Evolutionary conservation across 2,113 vertebrate species (phyloP), one percentile per base, ranked within the genome.

Genomic region (Ceratotherium simum): DNA sequence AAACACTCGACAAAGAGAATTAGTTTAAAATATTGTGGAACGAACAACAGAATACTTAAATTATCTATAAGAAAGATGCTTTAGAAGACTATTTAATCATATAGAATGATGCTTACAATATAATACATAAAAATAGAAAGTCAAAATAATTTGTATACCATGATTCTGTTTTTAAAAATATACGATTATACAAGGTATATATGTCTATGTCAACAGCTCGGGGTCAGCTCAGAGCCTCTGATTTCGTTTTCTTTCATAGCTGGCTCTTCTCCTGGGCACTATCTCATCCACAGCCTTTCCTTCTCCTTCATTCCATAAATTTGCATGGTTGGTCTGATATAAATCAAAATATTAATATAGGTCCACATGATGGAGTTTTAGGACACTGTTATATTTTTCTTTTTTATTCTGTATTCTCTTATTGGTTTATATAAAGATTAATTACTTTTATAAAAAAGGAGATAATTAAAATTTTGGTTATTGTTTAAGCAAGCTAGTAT

Each of bases 21-120:
- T 48, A 6, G 13, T 75, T 97, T 95, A 65, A 96, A 96, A 96
- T n/a, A 91, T 84, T 89, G 79, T 20, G 18, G 72, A 87, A 65
- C 6, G 90, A 90, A 72, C 29, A 97, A 82, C 29, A 88, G 42
- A 90, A 95, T 65, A 73, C 3, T 81, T 82, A 42, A 42, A 42
- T 42, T 42, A 95, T 33, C 11, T 85, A 14, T 62, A 13, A 69
- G 25, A 39, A 75, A 84, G 36, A 76, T 51, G 48, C 8, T 42
- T 93, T 87, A 72, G 27, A 91, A 83, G 20, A 60, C 11, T 46
- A 39, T 81, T 58, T 20, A 93, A 82, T 54, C 23, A 81, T 3
- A 64, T 14, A 51, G 56, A 86, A 33, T 62, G 51, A 65, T 79
- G 25, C 2, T 42, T 39, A 64, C 75, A 89, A 87, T 27, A 54